Evolutionary conservation across 2,888 invertebrate genomes (phyloP), one percentile per base, ranked within the genome.

Genomic region (Bruchidius siliquastri): DNA sequence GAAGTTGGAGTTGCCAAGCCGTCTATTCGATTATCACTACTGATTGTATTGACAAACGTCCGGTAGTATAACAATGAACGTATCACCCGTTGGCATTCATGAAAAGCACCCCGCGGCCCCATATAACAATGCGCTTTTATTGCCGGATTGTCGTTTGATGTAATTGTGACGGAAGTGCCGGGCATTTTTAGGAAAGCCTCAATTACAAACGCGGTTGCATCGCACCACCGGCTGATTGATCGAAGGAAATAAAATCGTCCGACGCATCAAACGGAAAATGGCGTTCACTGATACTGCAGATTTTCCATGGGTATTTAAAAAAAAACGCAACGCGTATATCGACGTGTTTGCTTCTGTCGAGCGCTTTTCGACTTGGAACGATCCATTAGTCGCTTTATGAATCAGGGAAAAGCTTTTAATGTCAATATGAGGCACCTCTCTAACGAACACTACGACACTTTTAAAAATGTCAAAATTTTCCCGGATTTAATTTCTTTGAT

Each of bases 51-150:
- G 8, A 26, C 49, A 13, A 49, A 49, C 3, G 49, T 49, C 10
- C 49, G 18, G 49, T 49, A 49, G 49, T 13, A 13, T 13, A 13
- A 49, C 1, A 49, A 13, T 8, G 1, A 49, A 80, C 75, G 76
- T 75, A 74, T 70, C 72, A 77, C 76, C 73, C 73, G 77, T 76
- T 49, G 72, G 74, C 70, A 76, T 74, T 75, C 74, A 76, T 77
- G 77, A 75, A 83, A 80, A 81, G 80, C 81, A 78, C 81, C 81
- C 83, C 74, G 77, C 75, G 80, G 82, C 80, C 81, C 79, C 79
- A 76, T 82, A 78, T 77, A 79, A 82, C 81, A 81, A 81, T 80
- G 79, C 76, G 76, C 78, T 78, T 78, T 80, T 80, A 77, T 76
- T 74, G 72, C 76, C 49, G 10, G 49, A 66, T 73, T 73, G 72